Conservation (phyloP, 2,888 invertebrate genomes). For the Calephelis perditalis region DNA sequence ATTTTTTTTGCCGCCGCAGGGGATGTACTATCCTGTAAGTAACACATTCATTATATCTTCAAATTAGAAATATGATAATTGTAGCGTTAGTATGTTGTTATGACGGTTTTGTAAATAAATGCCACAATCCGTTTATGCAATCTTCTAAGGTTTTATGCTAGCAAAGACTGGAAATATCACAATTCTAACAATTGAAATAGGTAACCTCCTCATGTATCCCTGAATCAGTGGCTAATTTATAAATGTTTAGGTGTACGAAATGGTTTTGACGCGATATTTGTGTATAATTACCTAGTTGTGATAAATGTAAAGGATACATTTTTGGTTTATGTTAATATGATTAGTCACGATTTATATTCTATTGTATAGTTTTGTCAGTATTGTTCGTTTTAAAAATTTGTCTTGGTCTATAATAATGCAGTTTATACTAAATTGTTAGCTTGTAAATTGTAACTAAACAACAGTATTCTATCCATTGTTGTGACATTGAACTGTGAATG, state of each 20-base stretch:
- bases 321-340: too few species aligned
- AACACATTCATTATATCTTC: constrained; percentile 33
- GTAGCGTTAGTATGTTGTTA: background rate
- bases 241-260: too few species aligned
- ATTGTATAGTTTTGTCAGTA: too few species aligned
- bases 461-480: constrained; percentile 43
- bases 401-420: background rate
- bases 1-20: constrained; percentile 97
- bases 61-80: constrained; percentile 7
- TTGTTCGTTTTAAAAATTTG: background rate
- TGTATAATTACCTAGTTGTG: too few species aligned
- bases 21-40: constrained; percentile 98
- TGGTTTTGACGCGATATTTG: too few species aligned
- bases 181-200: too few species aligned
- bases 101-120: background rate
- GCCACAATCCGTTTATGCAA: too few species aligned
- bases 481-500: constrained; percentile 52
- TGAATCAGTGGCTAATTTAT: too few species aligned
- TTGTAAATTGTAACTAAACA: constrained; percentile 15
- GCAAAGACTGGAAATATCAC: background rate
- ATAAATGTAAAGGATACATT: too few species aligned
- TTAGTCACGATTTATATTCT: too few species aligned
- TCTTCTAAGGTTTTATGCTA: background rate
- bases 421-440: constrained; percentile 7
- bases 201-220: too few species aligned